Evolutionary conservation across 2,113 vertebrate species (phyloP).

Genomic region (Symphodus melops): DNA sequence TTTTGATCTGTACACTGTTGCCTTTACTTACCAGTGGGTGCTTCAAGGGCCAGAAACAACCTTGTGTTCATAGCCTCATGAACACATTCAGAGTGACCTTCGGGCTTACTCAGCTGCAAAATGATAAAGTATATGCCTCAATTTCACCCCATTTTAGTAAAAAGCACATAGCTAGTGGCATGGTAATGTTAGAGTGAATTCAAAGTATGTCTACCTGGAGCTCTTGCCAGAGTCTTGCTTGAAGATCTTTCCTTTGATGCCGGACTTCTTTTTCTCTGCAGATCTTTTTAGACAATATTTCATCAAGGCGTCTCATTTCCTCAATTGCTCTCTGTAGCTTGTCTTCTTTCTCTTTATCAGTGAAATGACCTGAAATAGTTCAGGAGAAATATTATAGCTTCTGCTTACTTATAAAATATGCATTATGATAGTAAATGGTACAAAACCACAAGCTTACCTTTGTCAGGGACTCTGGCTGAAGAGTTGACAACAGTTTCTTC

Average conservation of each 20-base stretch:
- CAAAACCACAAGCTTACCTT: slow-evolving; percentile 43
- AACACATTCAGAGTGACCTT: slow-evolving; percentile 66
- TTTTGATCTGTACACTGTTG: background rate
- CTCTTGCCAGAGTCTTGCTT: slow-evolving; percentile 86
- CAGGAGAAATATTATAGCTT: background rate
- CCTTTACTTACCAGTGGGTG: slow-evolving; percentile 62
- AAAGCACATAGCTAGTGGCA: no score
- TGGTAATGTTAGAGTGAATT: background rate
- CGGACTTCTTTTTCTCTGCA: slow-evolving; percentile 85
- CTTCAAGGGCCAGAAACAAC: slow-evolving; percentile 84
- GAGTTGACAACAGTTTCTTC: slow-evolving; percentile 15
- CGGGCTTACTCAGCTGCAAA: slow-evolving; percentile 53
- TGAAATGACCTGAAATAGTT: slow-evolving; percentile 38
- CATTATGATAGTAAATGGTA: background rate
- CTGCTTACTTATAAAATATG: background rate
- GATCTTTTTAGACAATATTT: slow-evolving; percentile 80
- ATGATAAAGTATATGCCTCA: slow-evolving; percentile 6
- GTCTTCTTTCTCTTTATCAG: slow-evolving; percentile 69
- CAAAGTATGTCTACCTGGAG: slow-evolving; percentile 81
- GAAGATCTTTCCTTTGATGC: slow-evolving; percentile 84
- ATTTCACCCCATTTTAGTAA: background rate
- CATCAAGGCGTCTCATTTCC: slow-evolving; percentile 89
- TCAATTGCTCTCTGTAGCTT: slow-evolving; percentile 83
- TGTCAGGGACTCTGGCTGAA: slow-evolving; percentile 21
- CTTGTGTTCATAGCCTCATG: slow-evolving; percentile 89